Base-by-base conservation (phyloP, 1,140 invertebrate species). In the Asobara japonica region DNA sequence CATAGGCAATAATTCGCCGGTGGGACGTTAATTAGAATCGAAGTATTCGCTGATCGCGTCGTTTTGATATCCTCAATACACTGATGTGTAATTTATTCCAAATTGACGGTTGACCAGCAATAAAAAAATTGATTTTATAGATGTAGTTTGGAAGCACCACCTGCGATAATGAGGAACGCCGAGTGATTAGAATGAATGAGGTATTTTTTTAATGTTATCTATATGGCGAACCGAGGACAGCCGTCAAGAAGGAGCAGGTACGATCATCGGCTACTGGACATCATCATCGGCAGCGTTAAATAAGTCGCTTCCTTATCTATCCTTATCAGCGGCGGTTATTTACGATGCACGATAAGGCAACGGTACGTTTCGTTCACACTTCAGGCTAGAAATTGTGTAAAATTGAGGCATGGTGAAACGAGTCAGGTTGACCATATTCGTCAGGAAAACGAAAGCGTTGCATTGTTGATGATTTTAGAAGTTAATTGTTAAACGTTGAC, bases 131-230 rank as follows among this genome's bases (percentile, higher is more conserved):
- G 4, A 27, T 68, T n/a, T 68, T 68, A 68, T 16, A 25, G 22
- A n/a, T n/a, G n/a, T n/a, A n/a, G n/a, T n/a, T n/a, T n/a, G n/a
- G n/a, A n/a, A n/a, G n/a, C n/a, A n/a, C n/a, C n/a, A n/a, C n/a
- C n/a, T 3, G 25, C 51, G 25, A 56, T 27, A 10, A 18, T 56
- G 22, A 56, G 20, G 13, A 56, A 22, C 3, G 22, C 7, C 6
- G 41, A 25, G 41, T 16, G 18, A 56, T 56, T 56, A 25, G 25
- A 56, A 56, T 56, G 13, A 56, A 27, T 56, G 18, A 27, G 25
- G 13, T 48, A 18, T 68, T 68, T 51, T 16, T 68, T 68, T 41
- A 45, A 68, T 51, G 16, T 68, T 68, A 48, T 68, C 65, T 27
- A 41, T 41, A 25, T 48, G 33, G 33, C 41, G 30, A 18, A 51